A percentile compares a stretch with the other conserved stretches of the same genome.
Evolutionary conservation across 2,113 vertebrate genomes (phyloP).

Genomic region (Dromiciops gliroides): DNA sequence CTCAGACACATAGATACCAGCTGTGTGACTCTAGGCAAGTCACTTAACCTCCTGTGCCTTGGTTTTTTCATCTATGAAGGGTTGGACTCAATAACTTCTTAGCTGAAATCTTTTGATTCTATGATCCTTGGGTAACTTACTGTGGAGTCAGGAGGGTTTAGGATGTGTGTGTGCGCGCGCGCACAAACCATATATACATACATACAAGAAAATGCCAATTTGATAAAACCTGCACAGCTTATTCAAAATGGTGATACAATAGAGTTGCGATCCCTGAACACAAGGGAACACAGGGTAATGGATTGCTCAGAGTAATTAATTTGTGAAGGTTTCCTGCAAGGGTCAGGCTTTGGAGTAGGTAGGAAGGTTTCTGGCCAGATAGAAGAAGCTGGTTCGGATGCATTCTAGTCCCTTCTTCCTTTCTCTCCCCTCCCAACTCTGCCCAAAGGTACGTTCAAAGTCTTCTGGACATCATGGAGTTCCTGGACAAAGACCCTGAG

Average conservation of each 20-base stretch:
- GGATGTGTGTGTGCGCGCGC: no score
- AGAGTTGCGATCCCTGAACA: not conserved
- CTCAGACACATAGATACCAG: no score
- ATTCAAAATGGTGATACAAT: no score
- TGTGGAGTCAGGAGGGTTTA: no score
- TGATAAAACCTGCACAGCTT: no score
- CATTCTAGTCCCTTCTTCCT: not conserved
- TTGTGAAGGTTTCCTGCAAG: not conserved
- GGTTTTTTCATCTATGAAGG: not conserved
- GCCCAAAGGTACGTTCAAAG: slow-evolving; percentile 93
- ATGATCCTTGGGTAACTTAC: no score
- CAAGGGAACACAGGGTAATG: not conserved
- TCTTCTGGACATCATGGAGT: slow-evolving; percentile 94
- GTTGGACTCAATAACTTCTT: no score
- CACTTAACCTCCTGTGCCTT: no score
- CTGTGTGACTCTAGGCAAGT: no score
- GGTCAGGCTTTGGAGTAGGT: not conserved
- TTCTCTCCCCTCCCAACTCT: not conserved
- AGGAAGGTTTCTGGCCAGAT: not conserved
- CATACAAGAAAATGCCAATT: no score
- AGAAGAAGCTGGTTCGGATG: not conserved
- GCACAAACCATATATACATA: no score
- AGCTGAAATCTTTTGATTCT: no score
- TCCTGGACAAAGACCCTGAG: slow-evolving; percentile 91
- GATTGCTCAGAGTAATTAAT: not conserved